Conservation (phyloP, 2,113 vertebrate species). For the Chionis minor region DNA sequence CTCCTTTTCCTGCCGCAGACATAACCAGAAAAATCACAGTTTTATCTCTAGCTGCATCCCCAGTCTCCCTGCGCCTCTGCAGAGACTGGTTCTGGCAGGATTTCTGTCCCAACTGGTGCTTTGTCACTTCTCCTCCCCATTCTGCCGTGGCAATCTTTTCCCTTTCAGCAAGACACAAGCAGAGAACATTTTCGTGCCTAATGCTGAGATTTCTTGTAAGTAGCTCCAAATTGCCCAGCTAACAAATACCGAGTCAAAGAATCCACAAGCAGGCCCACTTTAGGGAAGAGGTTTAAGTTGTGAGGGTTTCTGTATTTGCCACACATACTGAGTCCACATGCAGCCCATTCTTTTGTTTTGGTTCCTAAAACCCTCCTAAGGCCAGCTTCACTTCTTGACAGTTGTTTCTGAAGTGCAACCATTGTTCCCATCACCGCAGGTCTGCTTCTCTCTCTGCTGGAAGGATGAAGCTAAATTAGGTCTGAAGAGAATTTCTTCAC, state of each 20-base stretch:
- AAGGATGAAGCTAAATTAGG: not conserved
- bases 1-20: not conserved
- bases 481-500: not conserved
- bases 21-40: not conserved
- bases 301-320: not conserved
- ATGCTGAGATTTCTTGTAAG: not conserved
- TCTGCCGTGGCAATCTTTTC: not conserved
- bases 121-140: not conserved
- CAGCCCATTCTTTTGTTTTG: not conserved
- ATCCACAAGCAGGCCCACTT: not conserved
- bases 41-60: not conserved
- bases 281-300: not conserved
- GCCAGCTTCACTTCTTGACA: not conserved
- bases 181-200: not conserved
- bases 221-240: not conserved
- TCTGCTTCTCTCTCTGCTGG: not conserved
- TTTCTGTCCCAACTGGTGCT: not conserved
- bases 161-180: not conserved
- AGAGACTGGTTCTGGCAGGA: not conserved
- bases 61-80: not conserved
- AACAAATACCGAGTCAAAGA: not conserved
- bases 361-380: not conserved
- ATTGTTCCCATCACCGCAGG: not conserved
- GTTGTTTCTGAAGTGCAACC: not conserved
- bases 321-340: not conserved